Conservation (phyloP, 2,888 invertebrate genomes). For the Mayetiola destructor region DNA sequence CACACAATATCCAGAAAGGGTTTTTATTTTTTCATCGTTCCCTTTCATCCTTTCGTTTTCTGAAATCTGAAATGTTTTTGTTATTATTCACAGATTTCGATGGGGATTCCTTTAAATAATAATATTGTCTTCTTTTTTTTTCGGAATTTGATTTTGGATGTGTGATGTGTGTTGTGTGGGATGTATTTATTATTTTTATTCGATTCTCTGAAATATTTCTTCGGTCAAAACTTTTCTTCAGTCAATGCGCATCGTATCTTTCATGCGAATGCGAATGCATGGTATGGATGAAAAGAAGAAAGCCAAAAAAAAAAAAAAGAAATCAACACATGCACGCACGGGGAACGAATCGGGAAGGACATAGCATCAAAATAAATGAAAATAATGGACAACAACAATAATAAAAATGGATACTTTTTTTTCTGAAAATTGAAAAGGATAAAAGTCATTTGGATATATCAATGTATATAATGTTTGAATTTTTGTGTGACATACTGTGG, state of each 20-base stretch:
- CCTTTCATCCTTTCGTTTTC: too few species aligned
- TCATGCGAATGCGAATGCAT: neutral
- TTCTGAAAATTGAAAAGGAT: slow-evolving; percentile 11
- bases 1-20: too few species aligned
- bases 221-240: neutral
- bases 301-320: neutral
- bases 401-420: too few species aligned
- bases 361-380: neutral
- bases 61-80: neutral
- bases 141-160: slow-evolving; percentile 2
- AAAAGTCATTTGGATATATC: slow-evolving; percentile 2
- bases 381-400: neutral
- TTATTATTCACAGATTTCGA: neutral
- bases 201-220: neutral
- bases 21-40: too few species aligned
- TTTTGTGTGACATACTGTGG: too few species aligned
- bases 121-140: slow-evolving; percentile 11
- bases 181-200: neutral
- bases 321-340: too few species aligned
- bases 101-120: slow-evolving; percentile 10
- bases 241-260: too few species aligned
- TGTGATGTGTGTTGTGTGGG: neutral
- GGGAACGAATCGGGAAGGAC: too few species aligned
- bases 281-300: neutral
- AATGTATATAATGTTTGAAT: too few species aligned